Evolutionary conservation across 2,797 vertebrate species (phyloP), one percentile per base, ranked within the genome.

Genomic region (Epinephelus coioides): DNA sequence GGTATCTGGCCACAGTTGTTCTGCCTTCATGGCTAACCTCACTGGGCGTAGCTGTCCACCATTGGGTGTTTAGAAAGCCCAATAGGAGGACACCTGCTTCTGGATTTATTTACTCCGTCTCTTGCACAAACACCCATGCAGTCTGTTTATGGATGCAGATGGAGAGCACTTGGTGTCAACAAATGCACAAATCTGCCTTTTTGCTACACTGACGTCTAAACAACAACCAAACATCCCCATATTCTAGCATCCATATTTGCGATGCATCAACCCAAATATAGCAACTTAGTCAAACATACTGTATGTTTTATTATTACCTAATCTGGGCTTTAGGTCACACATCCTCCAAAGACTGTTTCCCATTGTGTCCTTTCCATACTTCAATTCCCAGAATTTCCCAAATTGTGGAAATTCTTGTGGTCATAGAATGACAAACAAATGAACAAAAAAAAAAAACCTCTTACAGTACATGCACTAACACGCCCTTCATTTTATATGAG

Each of bases 61-160:
- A 80, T 82, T 80, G 84, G 82, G 71, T 86, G 86, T 85, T 86
- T 78, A 46, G 69, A 83, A 49, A 79, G 80, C 83, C 84, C 82
- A 85, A 85, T 78, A 79, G 78, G 86, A 92, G 83, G 88, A 93
- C 95, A 96, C 95, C 95, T 96, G 95, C 84, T 82, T 44, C 74
- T 71, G 73, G 80, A 74, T 91, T 90, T 92, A 89, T 95, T 94
- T 89, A 84, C 78, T 91, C 43, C 27, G 15, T 69, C 86, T 89
- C 76, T 84, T 85, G 82, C 78, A 83, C 89, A 94, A 94, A 94
- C 91, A 90, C 69, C 69, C 83, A 50, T 47, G 63, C 62, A 71
- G n/a, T 62, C 57, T 85, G 88, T 94, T 91, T 93, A 91, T 80
- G 81, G 81, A 86, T 73, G 76, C 82, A 82, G 85, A 91, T 86